Base-by-base conservation (phyloP, 1,140 invertebrate genomes). In the Ruditapes philippinarum region DNA sequence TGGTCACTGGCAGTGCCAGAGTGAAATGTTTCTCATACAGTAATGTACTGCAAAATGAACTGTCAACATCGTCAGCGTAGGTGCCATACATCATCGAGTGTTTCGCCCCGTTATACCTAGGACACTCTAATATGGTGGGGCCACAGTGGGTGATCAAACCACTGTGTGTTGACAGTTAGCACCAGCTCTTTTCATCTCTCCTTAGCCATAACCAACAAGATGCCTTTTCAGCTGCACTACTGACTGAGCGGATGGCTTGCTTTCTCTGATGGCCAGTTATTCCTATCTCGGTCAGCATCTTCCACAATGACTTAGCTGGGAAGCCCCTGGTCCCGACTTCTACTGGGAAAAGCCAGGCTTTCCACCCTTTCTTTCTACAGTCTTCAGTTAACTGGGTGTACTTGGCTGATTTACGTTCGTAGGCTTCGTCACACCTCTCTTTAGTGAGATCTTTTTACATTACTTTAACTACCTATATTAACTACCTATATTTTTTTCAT, bases 1-100 rank as follows among this genome's bases (percentile, higher is more conserved):
- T 54, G 51, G 91, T 82, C 22, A 90, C 90, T 49, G 91, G 89
- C 19, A 51, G 88, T 19, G 5, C 89, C 86, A 25, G 54, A 78
- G 14, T 4, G 42, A 5, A 45, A 14, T 45, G 42, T 45, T 5
- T 7, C 14, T 7, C 5, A 45, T 45, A 45, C 42, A 45, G 42
- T n/a, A n/a, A 45, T 45, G 14, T 45, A 45, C 42, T 45, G 42
- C 42, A 45, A 7, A 60, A 7, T 9, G 4, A 60, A 19, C 7
- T 28, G 17, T 49, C 40, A 45, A 25, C 70, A 74, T 36, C 22
- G n/a, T n/a, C n/a, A n/a, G n/a, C n/a, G n/a, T n/a, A n/a, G 22
- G 38, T 28, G 40, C 70, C 70, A 49, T 42, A 11, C 36, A 38
- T 74, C 70, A 33, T n/a, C 40, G 28, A 49, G 49, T 79, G 76